Evolutionary conservation across 2,113 vertebrate genomes (phyloP), one percentile per base, ranked within the genome.

Genomic region (Periophthalmodon schlosseri): DNA sequence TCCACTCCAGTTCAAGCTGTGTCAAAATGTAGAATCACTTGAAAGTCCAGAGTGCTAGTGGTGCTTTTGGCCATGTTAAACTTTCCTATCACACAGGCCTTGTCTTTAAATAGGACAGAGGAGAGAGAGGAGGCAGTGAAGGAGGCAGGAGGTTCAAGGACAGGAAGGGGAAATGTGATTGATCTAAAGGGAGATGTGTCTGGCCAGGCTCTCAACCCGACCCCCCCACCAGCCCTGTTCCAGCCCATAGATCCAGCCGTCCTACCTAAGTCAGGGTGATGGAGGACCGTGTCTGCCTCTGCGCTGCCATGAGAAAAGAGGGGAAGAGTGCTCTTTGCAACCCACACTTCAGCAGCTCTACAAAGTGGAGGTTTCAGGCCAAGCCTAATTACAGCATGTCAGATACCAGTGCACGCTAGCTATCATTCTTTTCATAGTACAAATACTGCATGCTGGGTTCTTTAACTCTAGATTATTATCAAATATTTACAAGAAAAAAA

Each of bases 131-230:
- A 86, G 73, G 79, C 75, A 84, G 64, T 73, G 21, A 76, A 79
- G 73, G 74, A 74, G 76, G 60, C 24, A 79, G 78, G 72, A 84
- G 86, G 88, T 89, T 92, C 91, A 92, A 91, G 87, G 89, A 87
- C 88, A 84, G 72, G 87, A 84, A 87, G 80, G 84, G 81, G 86
- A 88, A 85, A 80, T 84, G 86, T 89, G 88, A 91, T 91, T 91
- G 91, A 92, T 92, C 91, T 89, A 80, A 89, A 89, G 87, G 86
- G 89, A 92, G 88, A 87, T 92, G 88, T 89, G 88, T 90, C 91
- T 90, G 86, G 83, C 89, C 82, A 77, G 74, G 74, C 87, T 89
- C 82, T 86, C 83, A 78, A 75, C 78, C 76, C 72, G 72, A 74
- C 72, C 69, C 77, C 80, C 13, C 74, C 68, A 66, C 78, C 78